phyloP scores from a whole-genome alignment of 2,888 invertebrate species.

The Chloroclystis v-ata region DNA sequence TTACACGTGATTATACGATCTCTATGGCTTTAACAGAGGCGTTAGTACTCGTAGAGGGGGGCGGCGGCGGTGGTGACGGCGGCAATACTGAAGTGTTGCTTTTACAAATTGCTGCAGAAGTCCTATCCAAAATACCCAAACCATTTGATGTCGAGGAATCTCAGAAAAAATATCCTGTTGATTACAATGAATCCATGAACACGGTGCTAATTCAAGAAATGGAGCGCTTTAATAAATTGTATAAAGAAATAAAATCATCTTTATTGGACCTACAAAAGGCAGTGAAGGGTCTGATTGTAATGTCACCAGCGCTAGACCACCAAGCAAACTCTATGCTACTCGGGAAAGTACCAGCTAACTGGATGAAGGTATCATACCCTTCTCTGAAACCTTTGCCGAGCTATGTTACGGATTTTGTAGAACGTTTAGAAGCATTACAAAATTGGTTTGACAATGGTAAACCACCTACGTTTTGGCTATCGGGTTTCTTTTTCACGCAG shows the following conservation, averaged over 20 bases:
- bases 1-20: conserved; percentile 88
- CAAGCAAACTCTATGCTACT: conserved; percentile 83
- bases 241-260: conserved; percentile 81
- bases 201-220: conserved; percentile 89
- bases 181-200: conserved; percentile 90
- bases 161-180: conserved; percentile 82
- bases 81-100: conserved; percentile 85
- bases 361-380: conserved; percentile 91
- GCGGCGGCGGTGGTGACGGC: conserved; percentile 69
- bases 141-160: conserved; percentile 84
- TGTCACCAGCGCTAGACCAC: conserved; percentile 90
- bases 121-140: conserved; percentile 78
- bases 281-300: conserved; percentile 89
- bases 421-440: conserved; percentile 85
- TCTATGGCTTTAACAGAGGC: conserved; percentile 85
- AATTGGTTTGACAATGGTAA: conserved; percentile 84
- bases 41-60: conserved; percentile 86
- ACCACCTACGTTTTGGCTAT: conserved; percentile 92
- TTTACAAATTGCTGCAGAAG: conserved; percentile 76
- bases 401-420: conserved; percentile 88
- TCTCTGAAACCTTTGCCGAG: conserved; percentile 91
- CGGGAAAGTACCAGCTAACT: conserved; percentile 87
- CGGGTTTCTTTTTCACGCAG: conserved; percentile 95
- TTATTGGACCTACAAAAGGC: conserved; percentile 87
- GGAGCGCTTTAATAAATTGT: conserved; percentile 83